These are phyloP conservation scores for Cephus pulcher DNA, from an alignment of 2,888 invertebrate genomes.

Conservation along the genomic window DNA sequence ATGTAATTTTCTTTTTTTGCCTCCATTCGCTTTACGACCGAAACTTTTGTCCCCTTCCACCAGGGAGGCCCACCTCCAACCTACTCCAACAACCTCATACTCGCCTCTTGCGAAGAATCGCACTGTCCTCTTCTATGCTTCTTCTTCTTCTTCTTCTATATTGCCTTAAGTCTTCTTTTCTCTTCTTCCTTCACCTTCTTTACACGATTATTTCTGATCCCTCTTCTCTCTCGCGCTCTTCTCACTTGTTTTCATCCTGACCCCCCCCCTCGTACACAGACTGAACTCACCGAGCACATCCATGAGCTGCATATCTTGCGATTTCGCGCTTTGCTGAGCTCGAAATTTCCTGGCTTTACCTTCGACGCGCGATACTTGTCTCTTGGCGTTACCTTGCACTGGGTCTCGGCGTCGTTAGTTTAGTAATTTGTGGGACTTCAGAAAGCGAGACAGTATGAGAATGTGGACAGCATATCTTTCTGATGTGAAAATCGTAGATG, in stretches of 20 bases:
- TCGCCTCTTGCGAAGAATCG: slow-evolving; percentile 11
- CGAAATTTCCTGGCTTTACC: slow-evolving; percentile 6
- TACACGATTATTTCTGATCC: not conserved
- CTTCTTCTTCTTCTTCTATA: slow-evolving; percentile 7
- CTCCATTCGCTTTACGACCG: slow-evolving; percentile 35
- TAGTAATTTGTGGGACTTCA: slow-evolving; percentile 56
- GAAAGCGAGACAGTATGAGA: slow-evolving; percentile 33
- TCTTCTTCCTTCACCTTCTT: slow-evolving; percentile 15
- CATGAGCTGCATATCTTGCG: slow-evolving; percentile 10
- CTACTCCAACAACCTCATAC: not conserved
- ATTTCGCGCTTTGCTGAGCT: slow-evolving; percentile 16
- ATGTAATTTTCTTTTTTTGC: slow-evolving; percentile 63
- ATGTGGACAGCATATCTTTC: not conserved
- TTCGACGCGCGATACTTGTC: not conserved
- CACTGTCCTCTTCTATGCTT: slow-evolving; percentile 13
- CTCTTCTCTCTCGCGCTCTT: slow-evolving; percentile 9
- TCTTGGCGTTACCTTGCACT: not conserved
- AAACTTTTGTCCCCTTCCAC: slow-evolving; percentile 54
- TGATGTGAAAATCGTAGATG: not conserved
- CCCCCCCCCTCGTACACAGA: slow-evolving; percentile 21
- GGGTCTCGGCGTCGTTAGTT: slow-evolving; percentile 52
- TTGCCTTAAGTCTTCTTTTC: slow-evolving; percentile 10
- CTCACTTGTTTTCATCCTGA: slow-evolving; percentile 21
- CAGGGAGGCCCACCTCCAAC: slow-evolving; percentile 2
- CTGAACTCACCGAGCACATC: not conserved